Conservation (phyloP, 2,888 invertebrate genomes). For the Orgyia antiqua region DNA sequence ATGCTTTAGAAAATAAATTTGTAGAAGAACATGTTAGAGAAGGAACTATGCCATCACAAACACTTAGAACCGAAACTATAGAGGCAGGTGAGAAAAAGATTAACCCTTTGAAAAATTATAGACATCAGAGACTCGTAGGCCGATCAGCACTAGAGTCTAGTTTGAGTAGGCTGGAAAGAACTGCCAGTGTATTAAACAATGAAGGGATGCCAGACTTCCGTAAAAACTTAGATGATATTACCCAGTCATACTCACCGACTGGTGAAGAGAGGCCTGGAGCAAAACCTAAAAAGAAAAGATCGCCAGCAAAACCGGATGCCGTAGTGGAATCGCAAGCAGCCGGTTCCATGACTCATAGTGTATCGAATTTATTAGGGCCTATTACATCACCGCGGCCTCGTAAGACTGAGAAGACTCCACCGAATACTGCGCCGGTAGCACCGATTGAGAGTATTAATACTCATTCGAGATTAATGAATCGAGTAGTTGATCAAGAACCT, state of each 20-base stretch:
- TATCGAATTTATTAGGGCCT: slow-evolving; percentile 58
- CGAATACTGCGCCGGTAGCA: slow-evolving; percentile 28
- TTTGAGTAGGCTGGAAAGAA: slow-evolving; percentile 61
- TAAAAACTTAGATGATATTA: slow-evolving; percentile 69
- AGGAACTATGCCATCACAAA: slow-evolving; percentile 20
- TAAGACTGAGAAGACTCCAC: slow-evolving; percentile 26
- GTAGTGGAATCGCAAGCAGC: slow-evolving; percentile 39
- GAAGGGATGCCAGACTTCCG: slow-evolving; percentile 69
- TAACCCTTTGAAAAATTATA: slow-evolving; percentile 67
- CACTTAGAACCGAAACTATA: slow-evolving; percentile 19
- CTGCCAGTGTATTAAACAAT: slow-evolving; percentile 61
- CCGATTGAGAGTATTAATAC: slow-evolving; percentile 29
- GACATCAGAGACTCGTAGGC: slow-evolving; percentile 59
- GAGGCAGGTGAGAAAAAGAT: slow-evolving; percentile 50
- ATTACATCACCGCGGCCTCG: slow-evolving; percentile 28
- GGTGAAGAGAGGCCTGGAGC: slow-evolving; percentile 49
- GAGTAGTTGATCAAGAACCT: slow-evolving; percentile 28
- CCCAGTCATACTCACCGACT: slow-evolving; percentile 68
- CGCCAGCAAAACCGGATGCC: slow-evolving; percentile 50
- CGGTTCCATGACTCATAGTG: slow-evolving; percentile 60
- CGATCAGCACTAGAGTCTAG: slow-evolving; percentile 62
- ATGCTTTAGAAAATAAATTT: slow-evolving; percentile 49
- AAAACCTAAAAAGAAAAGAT: slow-evolving; percentile 65
- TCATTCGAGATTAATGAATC: slow-evolving; percentile 12
- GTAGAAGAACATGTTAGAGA: slow-evolving; percentile 33